phyloP scores from a whole-genome alignment of 2,888 invertebrate genomes.

The Scaptomyza flava region DNA sequence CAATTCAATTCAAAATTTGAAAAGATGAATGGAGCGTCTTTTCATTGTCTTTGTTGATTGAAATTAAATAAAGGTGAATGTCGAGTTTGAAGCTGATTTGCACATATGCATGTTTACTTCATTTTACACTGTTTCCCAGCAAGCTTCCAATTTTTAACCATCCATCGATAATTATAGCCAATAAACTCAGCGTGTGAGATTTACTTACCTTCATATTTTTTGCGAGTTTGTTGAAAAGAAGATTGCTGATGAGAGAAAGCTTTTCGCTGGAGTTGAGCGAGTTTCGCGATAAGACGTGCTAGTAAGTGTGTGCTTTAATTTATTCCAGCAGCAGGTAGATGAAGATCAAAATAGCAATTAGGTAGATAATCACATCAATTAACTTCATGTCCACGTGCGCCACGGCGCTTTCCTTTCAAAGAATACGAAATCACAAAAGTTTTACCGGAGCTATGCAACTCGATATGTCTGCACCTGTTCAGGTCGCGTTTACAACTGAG shows the following conservation, averaged over 20 bases:
- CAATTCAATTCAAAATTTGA: constrained; percentile 57
- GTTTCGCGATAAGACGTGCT: constrained; percentile 16
- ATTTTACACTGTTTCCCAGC: constrained; percentile 31
- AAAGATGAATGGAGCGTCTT: constrained; percentile 35
- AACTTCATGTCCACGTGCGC: constrained; percentile 81
- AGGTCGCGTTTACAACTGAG: constrained; percentile 72
- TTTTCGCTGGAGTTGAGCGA: constrained; percentile 30
- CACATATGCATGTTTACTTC: constrained; percentile 28
- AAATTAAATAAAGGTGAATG: constrained; percentile 27
- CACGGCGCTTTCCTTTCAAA: constrained; percentile 65
- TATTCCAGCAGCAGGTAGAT: constrained; percentile 80
- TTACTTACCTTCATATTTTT: constrained; percentile 66
- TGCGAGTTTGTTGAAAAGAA: constrained; percentile 7
- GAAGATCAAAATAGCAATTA: constrained; percentile 82
- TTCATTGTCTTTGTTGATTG: constrained; percentile 53
- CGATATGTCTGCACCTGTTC: constrained; percentile 64
- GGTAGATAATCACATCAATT: constrained; percentile 82
- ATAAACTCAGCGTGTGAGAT: constrained; percentile 34
- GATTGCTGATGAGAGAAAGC: constrained; percentile 11
- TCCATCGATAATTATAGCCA: constrained; percentile 55
- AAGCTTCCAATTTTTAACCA: constrained; percentile 25
- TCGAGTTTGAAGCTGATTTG: constrained; percentile 12
- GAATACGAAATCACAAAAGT: constrained; percentile 20
- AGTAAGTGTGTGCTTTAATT: constrained; percentile 21
- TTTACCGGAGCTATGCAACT: constrained; percentile 40